Base-by-base conservation (phyloP, 2,888 invertebrate genomes). In the Drosophila formosana region DNA sequence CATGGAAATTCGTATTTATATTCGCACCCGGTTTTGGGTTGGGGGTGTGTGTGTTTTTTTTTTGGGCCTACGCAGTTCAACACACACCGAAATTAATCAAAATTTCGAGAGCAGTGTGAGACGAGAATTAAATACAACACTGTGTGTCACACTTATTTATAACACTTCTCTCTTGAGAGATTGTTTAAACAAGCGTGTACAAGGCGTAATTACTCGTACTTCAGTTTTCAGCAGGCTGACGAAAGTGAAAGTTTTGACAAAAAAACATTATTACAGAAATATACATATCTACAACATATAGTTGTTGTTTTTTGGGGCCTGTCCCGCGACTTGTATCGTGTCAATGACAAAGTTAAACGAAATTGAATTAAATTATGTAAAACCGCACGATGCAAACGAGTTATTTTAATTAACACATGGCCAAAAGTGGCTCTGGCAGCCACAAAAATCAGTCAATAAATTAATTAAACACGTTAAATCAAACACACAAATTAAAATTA, bases 361-460 rank as follows among this genome's bases (percentile, higher is more conserved):
- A 75, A 69, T 63, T 61, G 60, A 60, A 66, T 68, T 73, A 62
- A 69, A 76, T 77, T 73, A 70, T 77, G 78, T 66, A 78, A 74
- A 77, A 43, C 41, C 52, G 50, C 34, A 26, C 43, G 37, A 45
- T 34, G 8, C 50, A 61, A 49, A 76, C 77, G n/a, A 43, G 77
- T 76, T 68, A 43, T 63, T 73, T 53, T 52, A 73, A 72, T 72
- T 53, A 62, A 65, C 58, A 56, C 43, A 30, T 39, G 49, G 47
- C 46, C 43, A 66, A 41, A 37, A 67, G 23, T 7, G 39, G 45
- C 41, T 46, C 18, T 34, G 46, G 50, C 45, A 50, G 25, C 26
- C 37, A 55, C 37, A 30, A 53, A 55, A 46, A 18, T 37, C 41
- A 46, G 32, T 11, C 37, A 45, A 45, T 58, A 41, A 49, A 72